phyloP scores from a whole-genome alignment of 1,140 invertebrate genomes.

The Goniozus legneri region DNA sequence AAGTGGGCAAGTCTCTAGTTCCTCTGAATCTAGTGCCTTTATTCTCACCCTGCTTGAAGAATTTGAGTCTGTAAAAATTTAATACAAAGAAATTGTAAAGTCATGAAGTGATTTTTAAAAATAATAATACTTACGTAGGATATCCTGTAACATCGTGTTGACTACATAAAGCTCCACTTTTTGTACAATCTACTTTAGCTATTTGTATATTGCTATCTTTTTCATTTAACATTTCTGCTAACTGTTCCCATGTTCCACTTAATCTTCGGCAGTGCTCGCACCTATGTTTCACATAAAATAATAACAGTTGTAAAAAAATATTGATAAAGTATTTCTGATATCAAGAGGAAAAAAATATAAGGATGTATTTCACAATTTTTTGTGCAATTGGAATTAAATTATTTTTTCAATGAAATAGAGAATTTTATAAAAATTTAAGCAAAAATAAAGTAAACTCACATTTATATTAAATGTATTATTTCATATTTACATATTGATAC shows the following conservation, averaged over 20 bases:
- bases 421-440: background rate
- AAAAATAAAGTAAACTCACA: slow-evolving; percentile 1
- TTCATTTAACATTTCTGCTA: slow-evolving; percentile 67
- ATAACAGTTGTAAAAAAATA: slow-evolving; percentile 2
- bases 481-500: slow-evolving; percentile 12
- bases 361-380: too few relatives aligned
- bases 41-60: slow-evolving; percentile 64
- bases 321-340: background rate
- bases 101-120: slow-evolving; percentile 3
- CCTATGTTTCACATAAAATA: slow-evolving; percentile 51
- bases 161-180: slow-evolving; percentile 65
- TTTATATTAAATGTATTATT: background rate
- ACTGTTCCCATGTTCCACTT: slow-evolving; percentile 67
- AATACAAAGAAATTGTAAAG: background rate
- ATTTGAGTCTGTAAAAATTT: slow-evolving; percentile 60
- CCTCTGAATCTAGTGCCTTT: slow-evolving; percentile 68
- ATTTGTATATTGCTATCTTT: slow-evolving; percentile 63
- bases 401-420: background rate
- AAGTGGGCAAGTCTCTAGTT: slow-evolving; percentile 65
- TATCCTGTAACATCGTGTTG: slow-evolving; percentile 74
- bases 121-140: slow-evolving; percentile 55
- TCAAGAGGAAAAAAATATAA: slow-evolving; percentile 3
- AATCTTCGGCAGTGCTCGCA: slow-evolving; percentile 70
- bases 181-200: slow-evolving; percentile 76
- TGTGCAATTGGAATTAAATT: too few relatives aligned